These are phyloP conservation scores for Marasmarcha lunaedactyla DNA, from an alignment of 2,888 invertebrate species.

Conservation along the genomic window DNA sequence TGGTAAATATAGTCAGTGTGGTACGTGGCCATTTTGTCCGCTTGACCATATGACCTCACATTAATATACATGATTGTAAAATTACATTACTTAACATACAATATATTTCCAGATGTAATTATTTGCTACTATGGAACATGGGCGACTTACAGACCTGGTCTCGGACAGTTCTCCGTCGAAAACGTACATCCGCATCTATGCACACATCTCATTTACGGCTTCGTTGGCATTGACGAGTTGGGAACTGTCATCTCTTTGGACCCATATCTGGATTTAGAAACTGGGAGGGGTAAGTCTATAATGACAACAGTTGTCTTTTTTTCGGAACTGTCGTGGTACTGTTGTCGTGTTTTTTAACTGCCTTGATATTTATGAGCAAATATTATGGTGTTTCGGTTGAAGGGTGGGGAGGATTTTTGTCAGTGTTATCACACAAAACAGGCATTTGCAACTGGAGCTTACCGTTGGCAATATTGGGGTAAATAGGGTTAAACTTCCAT, in stretches of 20 bases:
- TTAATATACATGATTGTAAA: too few relatives aligned
- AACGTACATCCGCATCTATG: constrained; percentile 77
- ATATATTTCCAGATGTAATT: constrained; percentile 71
- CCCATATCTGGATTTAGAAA: constrained; percentile 72
- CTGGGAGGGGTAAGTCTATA: constrained; percentile 56
- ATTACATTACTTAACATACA: too few relatives aligned
- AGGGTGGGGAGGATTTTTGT: too few relatives aligned
- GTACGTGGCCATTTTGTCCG: too few relatives aligned
- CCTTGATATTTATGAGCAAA: neutral
- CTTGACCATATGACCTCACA: too few relatives aligned
- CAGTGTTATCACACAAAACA: too few relatives aligned
- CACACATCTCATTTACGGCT: constrained; percentile 81
- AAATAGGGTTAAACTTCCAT: too few relatives aligned
- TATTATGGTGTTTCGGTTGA: too few relatives aligned
- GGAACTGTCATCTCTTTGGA: constrained; percentile 71
- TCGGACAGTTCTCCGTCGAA: constrained; percentile 75
- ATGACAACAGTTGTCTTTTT: neutral
- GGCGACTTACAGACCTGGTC: constrained; percentile 75
- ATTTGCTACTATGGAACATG: constrained; percentile 84
- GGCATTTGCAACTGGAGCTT: too few relatives aligned
- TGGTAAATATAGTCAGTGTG: too few relatives aligned
- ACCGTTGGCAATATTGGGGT: too few relatives aligned
- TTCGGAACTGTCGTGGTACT: neutral
- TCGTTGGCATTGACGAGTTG: constrained; percentile 72
- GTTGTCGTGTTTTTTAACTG: neutral